Base-by-base conservation (phyloP, 2,113 vertebrate genomes). In the Alligator mississippiensis region DNA sequence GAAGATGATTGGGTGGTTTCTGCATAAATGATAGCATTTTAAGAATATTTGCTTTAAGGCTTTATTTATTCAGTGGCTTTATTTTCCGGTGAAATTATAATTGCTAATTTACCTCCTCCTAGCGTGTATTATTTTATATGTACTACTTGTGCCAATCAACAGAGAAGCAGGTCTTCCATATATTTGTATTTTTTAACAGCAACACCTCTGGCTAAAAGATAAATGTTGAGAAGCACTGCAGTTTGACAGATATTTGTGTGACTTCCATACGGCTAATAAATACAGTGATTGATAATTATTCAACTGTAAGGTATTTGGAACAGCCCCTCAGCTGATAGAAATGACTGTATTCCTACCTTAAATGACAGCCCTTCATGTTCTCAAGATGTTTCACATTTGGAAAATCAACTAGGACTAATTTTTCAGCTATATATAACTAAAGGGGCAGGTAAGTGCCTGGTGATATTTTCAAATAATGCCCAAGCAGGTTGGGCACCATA, bases 391-490 rank as follows among this genome's bases (percentile, higher is more conserved):
- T 4, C 59, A 47, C 55, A 59, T 93, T n/a, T 75, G 91, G 19
- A 17, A 94, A 96, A 96, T 11, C 90, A 96, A 94, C 95, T 95
- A 92, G 80, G 60, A 82, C 74, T 93, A 92, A 82, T 87, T 93
- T 55, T 28, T 92, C n/a, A 81, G n/a, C 81, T 82, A 89, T 87
- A 88, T 95, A 95, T 93, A 94, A 92, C 85, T 90, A 72, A 34
- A 38, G 19, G 38, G 75, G 82, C 92, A 88, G 84, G 89, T 93
- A 94, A 87, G 88, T 83, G 88, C 89, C 22, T 90, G 77, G 85
- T 91, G 84, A 63, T 96, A 94, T 95, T 95, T 94, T 96, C 82
- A 93, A 92, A 90, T 92, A 94, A 85, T 93, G 63, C 25, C 93
- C 93, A 93, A 95, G 93, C 93, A 94, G 88, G 30, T 91, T 76